Evolutionary conservation across 1,140 invertebrate genomes (phyloP), one percentile per base, ranked within the genome.

Genomic region (Caenorhabditis tropicalis): DNA sequence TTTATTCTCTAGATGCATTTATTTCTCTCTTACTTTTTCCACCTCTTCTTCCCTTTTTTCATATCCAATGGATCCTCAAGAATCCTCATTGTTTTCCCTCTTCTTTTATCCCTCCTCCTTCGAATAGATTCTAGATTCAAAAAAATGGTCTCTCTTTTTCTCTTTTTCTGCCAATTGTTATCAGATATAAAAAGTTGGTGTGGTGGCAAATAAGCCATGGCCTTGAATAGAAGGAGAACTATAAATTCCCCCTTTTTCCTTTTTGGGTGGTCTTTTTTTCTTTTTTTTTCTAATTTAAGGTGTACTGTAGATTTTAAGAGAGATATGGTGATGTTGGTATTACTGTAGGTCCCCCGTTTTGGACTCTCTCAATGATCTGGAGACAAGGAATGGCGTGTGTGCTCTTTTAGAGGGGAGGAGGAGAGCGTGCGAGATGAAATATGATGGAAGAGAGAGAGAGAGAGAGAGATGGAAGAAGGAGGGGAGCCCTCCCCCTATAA

Each of bases 391-490:
- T 58, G 9, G 10, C 53, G 53, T 58, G 53, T 58, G 53, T n/a
- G n/a, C n/a, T n/a, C 53, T 58, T 43, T 43, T 43, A 12, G 39
- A 43, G 39, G 5, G 12, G 5, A 6, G 5, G 21, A 5, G 6
- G 2, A 5, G 12, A 43, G 16, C 65, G 65, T 74, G 65, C 65
- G 43, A 33, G 65, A 74, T 74, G 65, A 74, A 74, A 74, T 74
- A 74, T 74, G 65, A n/a, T 29, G 36, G 29, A 15, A 24, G 36
- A 12, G 65, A 74, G 24, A 6, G 21, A 43, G 65, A 31, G 58
- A 31, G n/a, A n/a, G 15, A 24, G 65, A 74, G 65, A 74, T n/a
- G 65, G 33, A 74, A 39, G 36, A 74, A 0, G 1, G 6, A 21
- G n/a, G 27, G 29, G n/a, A 24, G 21, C 29, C 12, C n/a, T n/a